Conservation (phyloP, 2,113 vertebrate genomes). For the Narcine bancroftii region DNA sequence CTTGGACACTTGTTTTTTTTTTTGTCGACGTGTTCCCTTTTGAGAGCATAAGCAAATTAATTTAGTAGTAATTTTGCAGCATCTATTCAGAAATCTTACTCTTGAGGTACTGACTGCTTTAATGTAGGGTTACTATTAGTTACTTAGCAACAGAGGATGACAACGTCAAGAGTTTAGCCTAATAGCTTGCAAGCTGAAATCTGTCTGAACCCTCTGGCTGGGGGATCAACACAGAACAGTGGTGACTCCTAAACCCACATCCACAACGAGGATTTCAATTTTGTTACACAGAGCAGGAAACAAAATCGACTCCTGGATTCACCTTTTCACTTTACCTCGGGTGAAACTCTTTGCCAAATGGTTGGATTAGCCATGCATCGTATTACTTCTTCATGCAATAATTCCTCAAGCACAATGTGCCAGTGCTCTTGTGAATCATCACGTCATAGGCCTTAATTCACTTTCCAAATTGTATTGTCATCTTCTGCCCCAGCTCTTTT, state of each 20-base stretch:
- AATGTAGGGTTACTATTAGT: neutral
- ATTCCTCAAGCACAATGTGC: neutral
- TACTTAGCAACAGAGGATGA: slow-evolving; percentile 25
- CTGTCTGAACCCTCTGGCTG: neutral
- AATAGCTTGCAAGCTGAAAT: neutral
- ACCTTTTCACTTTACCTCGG: neutral
- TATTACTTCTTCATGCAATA: neutral
- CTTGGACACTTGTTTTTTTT: neutral
- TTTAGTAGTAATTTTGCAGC: neutral
- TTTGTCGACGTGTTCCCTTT: neutral
- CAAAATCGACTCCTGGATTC: neutral
- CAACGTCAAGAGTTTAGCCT: neutral
- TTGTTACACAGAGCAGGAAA: neutral
- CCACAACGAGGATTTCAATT: no score
- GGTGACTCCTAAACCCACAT: no score
- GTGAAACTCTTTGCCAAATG: neutral
- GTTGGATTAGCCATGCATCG: neutral
- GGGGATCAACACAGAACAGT: neutral
- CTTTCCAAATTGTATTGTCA: neutral
- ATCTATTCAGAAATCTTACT: no score
- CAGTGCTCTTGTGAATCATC: neutral
- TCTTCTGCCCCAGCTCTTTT: neutral
- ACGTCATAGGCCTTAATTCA: neutral
- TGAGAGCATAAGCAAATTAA: neutral
- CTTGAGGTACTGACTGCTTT: neutral